Evolutionary conservation across 2,797 vertebrate genomes (phyloP).

Genomic region (Lerista edwardsae): DNA sequence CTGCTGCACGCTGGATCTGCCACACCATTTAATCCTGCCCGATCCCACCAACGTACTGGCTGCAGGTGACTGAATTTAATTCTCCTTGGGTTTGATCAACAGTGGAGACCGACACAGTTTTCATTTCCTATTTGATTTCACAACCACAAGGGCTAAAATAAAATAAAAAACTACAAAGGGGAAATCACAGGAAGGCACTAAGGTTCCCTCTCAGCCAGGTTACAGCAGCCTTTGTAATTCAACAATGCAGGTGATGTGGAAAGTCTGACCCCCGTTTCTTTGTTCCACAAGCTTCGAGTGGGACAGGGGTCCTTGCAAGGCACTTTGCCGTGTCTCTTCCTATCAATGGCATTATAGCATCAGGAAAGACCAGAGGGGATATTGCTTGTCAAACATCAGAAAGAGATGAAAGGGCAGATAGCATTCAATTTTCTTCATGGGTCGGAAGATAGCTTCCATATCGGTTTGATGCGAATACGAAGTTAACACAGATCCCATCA

Average conservation of each 20-base stretch:
- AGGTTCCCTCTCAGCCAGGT: not conserved
- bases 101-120: not conserved
- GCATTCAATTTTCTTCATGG: slow-evolving; percentile 34
- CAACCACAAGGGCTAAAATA: not conserved
- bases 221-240: not conserved
- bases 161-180: not conserved
- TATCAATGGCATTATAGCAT: slow-evolving; percentile 17
- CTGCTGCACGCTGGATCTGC: too few species aligned
- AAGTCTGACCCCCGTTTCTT: not conserved
- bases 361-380: slow-evolving; percentile 41
- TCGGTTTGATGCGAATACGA: slow-evolving; percentile 37
- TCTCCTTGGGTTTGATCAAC: not conserved
- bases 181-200: not conserved
- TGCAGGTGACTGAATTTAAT: not conserved
- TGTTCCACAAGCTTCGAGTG: slow-evolving; percentile 20
- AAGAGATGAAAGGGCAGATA: slow-evolving; percentile 10
- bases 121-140: not conserved
- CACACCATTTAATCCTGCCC: not conserved
- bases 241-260: not conserved
- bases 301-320: slow-evolving; percentile 24
- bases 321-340: slow-evolving; percentile 28
- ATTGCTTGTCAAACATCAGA: slow-evolving; percentile 37
- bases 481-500: slow-evolving; percentile 56
- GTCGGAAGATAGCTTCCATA: slow-evolving; percentile 38
- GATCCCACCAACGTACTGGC: too few species aligned